Conservation (phyloP, 2,888 invertebrate species). For the Eilema sororculum region DNA sequence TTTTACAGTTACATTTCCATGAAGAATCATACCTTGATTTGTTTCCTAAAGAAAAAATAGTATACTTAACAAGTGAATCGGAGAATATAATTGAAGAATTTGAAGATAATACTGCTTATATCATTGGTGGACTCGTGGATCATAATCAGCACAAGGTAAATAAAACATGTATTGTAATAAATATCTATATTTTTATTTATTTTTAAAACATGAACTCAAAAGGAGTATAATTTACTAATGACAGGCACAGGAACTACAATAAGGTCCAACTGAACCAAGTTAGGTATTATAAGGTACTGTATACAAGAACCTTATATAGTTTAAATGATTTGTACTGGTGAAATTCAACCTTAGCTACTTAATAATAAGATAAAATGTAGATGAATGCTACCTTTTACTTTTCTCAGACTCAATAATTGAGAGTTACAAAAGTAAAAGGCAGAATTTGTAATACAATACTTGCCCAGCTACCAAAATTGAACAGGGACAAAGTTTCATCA, state of each 20-base stretch:
- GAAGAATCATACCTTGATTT: conserved; percentile 89
- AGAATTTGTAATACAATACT: background rate
- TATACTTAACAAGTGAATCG: conserved; percentile 98
- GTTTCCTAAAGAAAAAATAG: conserved; percentile 92
- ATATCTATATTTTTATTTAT: conserved; percentile 7
- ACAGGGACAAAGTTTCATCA: background rate
- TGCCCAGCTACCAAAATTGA: background rate
- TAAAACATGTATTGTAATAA: conserved; percentile 6
- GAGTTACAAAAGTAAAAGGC: too few species aligned
- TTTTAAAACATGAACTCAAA: background rate
- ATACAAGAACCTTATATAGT: background rate
- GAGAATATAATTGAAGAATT: conserved; percentile 92
- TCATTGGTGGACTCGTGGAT: conserved; percentile 99
- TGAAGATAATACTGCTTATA: conserved; percentile 93
- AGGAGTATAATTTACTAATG: background rate
- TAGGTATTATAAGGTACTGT: too few species aligned
- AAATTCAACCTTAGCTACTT: background rate
- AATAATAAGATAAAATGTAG: background rate
- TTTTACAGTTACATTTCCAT: conserved; percentile 89
- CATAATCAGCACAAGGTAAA: conserved; percentile 96
- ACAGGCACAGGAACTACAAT: background rate
- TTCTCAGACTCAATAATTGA: background rate
- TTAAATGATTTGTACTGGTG: background rate
- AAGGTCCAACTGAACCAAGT: background rate
- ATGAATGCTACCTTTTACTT: background rate